Conservation (phyloP, 2,888 invertebrate species). For the Notodonta ziczac region DNA sequence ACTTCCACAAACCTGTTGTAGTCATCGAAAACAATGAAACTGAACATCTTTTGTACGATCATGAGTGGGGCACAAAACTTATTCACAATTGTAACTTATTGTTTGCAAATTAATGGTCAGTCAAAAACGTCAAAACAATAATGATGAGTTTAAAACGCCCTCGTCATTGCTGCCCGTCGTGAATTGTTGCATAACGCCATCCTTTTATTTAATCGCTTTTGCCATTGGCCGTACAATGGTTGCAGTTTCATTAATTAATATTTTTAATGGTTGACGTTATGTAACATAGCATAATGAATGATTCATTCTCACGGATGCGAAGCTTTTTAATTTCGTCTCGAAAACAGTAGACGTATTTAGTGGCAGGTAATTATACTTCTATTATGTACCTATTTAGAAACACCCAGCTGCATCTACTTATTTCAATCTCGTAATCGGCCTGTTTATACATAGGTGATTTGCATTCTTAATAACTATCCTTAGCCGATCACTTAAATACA, state of each 20-base stretch:
- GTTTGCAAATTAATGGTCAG: slow-evolving; percentile 42
- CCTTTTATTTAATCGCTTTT: slow-evolving; percentile 30
- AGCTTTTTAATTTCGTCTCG: background rate
- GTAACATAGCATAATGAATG: slow-evolving; percentile 5
- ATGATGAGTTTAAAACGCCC: slow-evolving; percentile 26
- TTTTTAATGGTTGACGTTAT: slow-evolving; percentile 17
- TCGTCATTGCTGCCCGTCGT: slow-evolving; percentile 13
- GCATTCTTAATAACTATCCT: too few species aligned
- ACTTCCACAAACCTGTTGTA: slow-evolving; percentile 26
- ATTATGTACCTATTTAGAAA: too few species aligned
- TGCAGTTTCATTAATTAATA: slow-evolving; percentile 17
- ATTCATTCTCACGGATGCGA: background rate
- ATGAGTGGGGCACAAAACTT: slow-evolving; percentile 25
- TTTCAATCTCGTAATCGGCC: too few species aligned
- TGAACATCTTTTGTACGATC: slow-evolving; percentile 25
- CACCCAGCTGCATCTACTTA: too few species aligned
- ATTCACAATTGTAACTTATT: slow-evolving; percentile 30
- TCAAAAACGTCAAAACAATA: slow-evolving; percentile 41
- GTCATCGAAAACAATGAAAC: slow-evolving; percentile 24
- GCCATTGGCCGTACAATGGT: slow-evolving; percentile 21
- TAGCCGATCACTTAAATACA: too few species aligned
- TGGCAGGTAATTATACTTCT: too few species aligned
- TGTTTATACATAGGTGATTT: too few species aligned
- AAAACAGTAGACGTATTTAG: too few species aligned
- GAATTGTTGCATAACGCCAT: slow-evolving; percentile 30